Conservation (phyloP, 2,888 invertebrate species). For the Petrophora chlorosata region DNA sequence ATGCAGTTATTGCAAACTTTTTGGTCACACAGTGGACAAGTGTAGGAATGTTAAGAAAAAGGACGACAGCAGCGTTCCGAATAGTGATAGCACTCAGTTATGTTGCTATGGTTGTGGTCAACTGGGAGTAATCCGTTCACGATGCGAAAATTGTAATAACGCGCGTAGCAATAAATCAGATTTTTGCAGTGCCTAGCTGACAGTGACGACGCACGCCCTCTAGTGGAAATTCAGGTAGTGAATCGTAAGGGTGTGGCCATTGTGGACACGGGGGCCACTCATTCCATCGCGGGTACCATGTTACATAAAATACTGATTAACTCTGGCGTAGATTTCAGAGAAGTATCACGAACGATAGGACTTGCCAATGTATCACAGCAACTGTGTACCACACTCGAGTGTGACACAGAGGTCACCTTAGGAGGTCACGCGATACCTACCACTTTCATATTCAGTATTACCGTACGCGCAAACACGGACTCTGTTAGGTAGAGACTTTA, state of each 20-base stretch:
- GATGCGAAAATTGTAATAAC: background rate
- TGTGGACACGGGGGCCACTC: conserved; percentile 1
- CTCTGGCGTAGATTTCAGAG: background rate
- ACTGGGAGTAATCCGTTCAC: background rate
- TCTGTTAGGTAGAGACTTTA: conserved; percentile 7
- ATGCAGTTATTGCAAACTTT: background rate
- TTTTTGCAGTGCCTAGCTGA: too few species aligned
- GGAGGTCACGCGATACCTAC: background rate
- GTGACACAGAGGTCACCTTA: background rate
- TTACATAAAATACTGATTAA: background rate
- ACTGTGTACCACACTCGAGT: background rate
- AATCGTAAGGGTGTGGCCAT: conserved; percentile 1
- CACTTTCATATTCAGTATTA: background rate
- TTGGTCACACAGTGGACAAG: background rate
- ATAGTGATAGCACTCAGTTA: background rate
- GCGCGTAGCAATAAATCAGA: too few species aligned
- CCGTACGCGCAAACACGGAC: background rate
- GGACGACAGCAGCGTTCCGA: background rate
- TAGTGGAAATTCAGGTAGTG: background rate
- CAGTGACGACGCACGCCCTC: too few species aligned
- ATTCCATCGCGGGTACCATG: background rate
- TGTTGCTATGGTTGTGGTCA: conserved; percentile 4
- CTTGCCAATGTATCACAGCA: too few species aligned
- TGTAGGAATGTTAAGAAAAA: background rate
- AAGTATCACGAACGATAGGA: background rate